Conservation (phyloP, 2,113 vertebrate genomes). For the Machaerirhynchus nigripectus region DNA sequence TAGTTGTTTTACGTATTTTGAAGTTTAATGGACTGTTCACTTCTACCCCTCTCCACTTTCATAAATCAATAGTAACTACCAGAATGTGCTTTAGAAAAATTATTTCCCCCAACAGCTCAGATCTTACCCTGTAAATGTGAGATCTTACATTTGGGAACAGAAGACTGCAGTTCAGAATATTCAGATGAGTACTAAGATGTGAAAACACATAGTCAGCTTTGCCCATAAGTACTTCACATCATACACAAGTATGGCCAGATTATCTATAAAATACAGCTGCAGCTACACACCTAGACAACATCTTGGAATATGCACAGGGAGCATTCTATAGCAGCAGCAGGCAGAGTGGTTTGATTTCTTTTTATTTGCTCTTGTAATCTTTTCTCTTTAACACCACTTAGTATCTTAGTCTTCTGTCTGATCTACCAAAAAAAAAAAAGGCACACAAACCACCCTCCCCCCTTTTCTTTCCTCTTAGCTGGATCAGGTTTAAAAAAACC, state of each 20-base stretch:
- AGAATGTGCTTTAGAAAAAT: background rate
- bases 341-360: background rate
- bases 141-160: background rate
- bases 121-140: background rate
- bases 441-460: fast-evolving
- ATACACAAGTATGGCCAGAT: background rate
- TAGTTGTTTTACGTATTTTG: background rate
- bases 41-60: background rate
- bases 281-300: background rate
- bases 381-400: background rate
- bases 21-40: background rate
- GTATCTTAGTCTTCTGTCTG: background rate
- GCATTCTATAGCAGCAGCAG: background rate
- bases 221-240: background rate
- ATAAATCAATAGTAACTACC: background rate
- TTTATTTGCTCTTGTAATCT: background rate
- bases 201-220: background rate
- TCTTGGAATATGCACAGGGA: background rate
- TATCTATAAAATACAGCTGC: background rate
- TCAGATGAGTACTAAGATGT: background rate
- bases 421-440: background rate
- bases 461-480: background rate
- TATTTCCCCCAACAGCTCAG: background rate
- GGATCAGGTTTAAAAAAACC: background rate
- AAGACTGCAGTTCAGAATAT: background rate